Evolutionary conservation across 2,888 invertebrate genomes (phyloP).

Genomic region (Caenorhabditis angaria): DNA sequence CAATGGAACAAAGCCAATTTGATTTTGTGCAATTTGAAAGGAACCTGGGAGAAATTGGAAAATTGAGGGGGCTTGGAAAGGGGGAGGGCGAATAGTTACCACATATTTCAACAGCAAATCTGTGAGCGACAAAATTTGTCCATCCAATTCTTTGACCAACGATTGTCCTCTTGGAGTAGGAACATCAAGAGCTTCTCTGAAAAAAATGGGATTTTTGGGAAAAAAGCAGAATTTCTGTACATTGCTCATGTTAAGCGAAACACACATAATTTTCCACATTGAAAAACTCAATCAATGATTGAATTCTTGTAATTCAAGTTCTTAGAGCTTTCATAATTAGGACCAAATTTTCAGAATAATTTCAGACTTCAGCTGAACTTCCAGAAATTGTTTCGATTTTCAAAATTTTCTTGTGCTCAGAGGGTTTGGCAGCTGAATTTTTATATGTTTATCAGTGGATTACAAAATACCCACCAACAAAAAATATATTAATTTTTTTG

Average conservation of each 20-base stretch:
- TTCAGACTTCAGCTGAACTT: no score
- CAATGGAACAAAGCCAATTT: constrained; percentile 93
- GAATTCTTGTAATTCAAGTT: no score
- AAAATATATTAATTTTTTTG: no score
- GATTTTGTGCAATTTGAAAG: constrained; percentile 78
- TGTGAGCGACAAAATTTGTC: constrained; percentile 43
- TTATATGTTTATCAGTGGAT: no score
- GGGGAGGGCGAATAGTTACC: constrained; percentile 6
- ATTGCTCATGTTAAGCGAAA: no score
- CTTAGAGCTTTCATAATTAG: no score
- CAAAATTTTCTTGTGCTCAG: no score
- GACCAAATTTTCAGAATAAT: not conserved
- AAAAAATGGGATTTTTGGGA: constrained; percentile 3
- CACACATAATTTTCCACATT: not conserved
- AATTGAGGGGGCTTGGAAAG: not conserved
- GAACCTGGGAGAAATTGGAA: constrained; percentile 16
- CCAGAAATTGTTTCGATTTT: no score
- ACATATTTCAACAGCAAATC: constrained; percentile 46
- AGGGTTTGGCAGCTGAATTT: no score
- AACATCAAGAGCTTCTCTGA: constrained; percentile 27
- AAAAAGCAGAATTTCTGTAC: no score
- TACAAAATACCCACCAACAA: no score
- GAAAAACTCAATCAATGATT: no score
- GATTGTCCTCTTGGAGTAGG: constrained; percentile 13
- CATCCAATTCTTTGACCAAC: constrained; percentile 39